These are phyloP conservation scores for Cuculus canorus DNA, from an alignment of 2,797 vertebrate genomes.

Conservation along the genomic window DNA sequence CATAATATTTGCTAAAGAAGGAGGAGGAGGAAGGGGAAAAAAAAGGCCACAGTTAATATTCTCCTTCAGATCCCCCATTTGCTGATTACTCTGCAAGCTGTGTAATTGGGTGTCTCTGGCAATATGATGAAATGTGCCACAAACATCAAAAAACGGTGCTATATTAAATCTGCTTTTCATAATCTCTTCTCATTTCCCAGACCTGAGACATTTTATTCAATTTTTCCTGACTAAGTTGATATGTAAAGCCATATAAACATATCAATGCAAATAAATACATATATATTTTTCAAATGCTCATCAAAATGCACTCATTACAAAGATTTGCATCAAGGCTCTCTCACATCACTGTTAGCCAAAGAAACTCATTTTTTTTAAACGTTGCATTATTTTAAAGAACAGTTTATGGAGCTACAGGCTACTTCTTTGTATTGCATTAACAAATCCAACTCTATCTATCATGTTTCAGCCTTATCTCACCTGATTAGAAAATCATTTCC, in stretches of 20 bases:
- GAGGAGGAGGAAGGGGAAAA: constrained; percentile 26
- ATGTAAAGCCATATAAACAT: constrained; percentile 74
- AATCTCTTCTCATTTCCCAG: constrained; percentile 77
- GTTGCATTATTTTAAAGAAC: constrained; percentile 36
- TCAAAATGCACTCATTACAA: constrained; percentile 49
- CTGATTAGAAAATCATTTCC: constrained; percentile 50
- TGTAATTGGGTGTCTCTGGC: constrained; percentile 71
- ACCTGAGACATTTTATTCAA: constrained; percentile 80
- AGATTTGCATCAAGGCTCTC: constrained; percentile 48
- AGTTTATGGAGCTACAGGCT: background rate
- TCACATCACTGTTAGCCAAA: background rate
- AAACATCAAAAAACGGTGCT: constrained; percentile 69
- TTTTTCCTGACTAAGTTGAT: constrained; percentile 74
- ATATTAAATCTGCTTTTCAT: constrained; percentile 76
- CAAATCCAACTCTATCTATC: background rate
- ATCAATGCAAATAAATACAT: constrained; percentile 72
- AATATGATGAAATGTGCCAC: constrained; percentile 72
- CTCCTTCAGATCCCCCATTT: constrained; percentile 53
- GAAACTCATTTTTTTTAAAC: background rate
- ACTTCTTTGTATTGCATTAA: constrained; percentile 30
- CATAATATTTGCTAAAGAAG: constrained; percentile 66
- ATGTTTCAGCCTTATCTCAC: constrained; percentile 39
- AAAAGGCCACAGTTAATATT: constrained; percentile 64
- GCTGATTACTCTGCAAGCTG: constrained; percentile 71
- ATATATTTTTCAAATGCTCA: constrained; percentile 49